Evolutionary conservation across 92 coral and sea anemone species (phyloP), one percentile per base, ranked within the genome.

Genomic region (Siderastrea siderea): DNA sequence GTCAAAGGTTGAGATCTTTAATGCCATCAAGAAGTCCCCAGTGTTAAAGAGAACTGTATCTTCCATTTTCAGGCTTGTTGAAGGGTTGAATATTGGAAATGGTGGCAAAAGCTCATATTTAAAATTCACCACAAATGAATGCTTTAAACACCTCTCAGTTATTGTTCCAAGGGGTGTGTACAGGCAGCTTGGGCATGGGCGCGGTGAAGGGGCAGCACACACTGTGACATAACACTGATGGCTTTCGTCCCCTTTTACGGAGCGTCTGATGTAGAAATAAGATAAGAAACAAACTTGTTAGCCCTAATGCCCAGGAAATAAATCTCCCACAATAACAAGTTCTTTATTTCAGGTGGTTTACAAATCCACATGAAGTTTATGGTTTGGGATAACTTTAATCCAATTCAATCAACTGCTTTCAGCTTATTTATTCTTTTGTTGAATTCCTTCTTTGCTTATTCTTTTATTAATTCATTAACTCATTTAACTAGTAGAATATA

Each of bases 71-170:
- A 97, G 85, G 85, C 92, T 87, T 68, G 79, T 38, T 16, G 83
- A 89, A 10, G 99, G 99, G 45, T 87, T 87, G 66, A 97, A 92
- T 16, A 83, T 55, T 2, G 99, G 99, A 65, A 96, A 95, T 0
- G 99, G 99, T 16, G 98, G 93, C 3, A 95, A 71, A 47, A 94
- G 92, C 51, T 90, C 93, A 59, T 93, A 97, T n/a, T 89, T 91
- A 81, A 97, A 87, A 80, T 95, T 94, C 14, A 92, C 84, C 59
- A 84, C 92, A 89, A 82, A 92, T 45, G 92, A 93, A 80, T 97
- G 97, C 15, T 93, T 83, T 45, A 84, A 66, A 67, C 98, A 93
- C 26, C 48, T 19, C 80, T 82, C 73, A 55, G 77, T 64, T 79
- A 57, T 4, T 64, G 6, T 43, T 12, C 53, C 57, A 62, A 71